Evolutionary conservation across 1,140 invertebrate species (phyloP).

Genomic region (Neodiprion virginianus): DNA sequence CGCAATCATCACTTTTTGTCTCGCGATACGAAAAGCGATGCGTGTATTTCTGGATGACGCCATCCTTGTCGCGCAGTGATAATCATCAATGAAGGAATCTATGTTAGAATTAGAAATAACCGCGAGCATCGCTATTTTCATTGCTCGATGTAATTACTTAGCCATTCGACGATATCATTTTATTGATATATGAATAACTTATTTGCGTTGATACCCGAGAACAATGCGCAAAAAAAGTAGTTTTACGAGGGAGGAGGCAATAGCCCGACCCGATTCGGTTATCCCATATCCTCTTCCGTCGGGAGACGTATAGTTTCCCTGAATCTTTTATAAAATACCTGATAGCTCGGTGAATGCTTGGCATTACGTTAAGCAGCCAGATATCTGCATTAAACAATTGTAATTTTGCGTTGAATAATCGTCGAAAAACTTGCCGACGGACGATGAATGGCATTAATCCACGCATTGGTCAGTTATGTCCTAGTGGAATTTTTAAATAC

Average conservation of each 20-base stretch:
- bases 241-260: not conserved
- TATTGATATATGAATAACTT: too few relatives aligned
- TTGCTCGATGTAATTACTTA: too few relatives aligned
- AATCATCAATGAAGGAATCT: too few relatives aligned
- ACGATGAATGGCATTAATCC: conserved; percentile 18
- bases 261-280: conserved; percentile 1
- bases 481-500: conserved; percentile 25
- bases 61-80: conserved; percentile 29
- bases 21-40: not conserved
- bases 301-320: not conserved
- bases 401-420: conserved; percentile 32
- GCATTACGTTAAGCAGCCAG: conserved; percentile 31
- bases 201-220: not conserved
- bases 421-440: conserved; percentile 30
- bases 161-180: too few relatives aligned
- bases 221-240: not conserved
- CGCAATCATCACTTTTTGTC: conserved; percentile 1
- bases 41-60: conserved; percentile 30
- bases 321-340: conserved; percentile 22
- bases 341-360: conserved; percentile 24
- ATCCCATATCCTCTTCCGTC: not conserved
- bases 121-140: not conserved
- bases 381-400: conserved; percentile 30
- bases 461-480: conserved; percentile 25
- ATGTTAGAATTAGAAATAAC: too few relatives aligned